phyloP scores from a whole-genome alignment of 2,888 invertebrate genomes.

The Diarsia brunnea region DNA sequence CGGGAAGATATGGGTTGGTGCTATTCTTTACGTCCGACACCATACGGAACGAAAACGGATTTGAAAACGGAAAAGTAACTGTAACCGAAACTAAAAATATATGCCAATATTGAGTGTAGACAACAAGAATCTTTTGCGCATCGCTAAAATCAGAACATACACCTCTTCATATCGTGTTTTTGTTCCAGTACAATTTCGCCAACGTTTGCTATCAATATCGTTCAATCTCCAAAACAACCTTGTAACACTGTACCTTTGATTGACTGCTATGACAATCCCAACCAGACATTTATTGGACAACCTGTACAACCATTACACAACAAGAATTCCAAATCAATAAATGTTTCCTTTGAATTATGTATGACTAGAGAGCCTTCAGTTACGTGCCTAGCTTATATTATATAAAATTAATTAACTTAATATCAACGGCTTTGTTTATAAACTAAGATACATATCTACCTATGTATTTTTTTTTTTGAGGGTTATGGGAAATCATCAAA shows the following conservation, averaged over 20 bases:
- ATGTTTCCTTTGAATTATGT: conserved; percentile 49
- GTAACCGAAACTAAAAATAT: background rate
- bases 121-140: background rate
- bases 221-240: background rate
- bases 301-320: conserved; percentile 45
- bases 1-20: too few species aligned
- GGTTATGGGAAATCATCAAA: too few species aligned
- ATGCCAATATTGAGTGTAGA: background rate
- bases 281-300: conserved; percentile 23
- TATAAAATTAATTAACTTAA: conserved; percentile 51
- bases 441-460: background rate
- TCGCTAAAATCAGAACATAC: background rate
- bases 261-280: conserved; percentile 18
- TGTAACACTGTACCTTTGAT: background rate
- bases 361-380: conserved; percentile 25
- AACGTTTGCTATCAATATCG: background rate
- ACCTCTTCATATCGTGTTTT: background rate
- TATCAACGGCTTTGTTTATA: conserved; percentile 2
- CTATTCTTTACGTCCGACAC: too few species aligned
- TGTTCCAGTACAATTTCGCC: background rate
- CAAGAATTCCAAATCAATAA: conserved; percentile 54
- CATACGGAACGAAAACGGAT: too few species aligned
- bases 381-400: conserved; percentile 42
- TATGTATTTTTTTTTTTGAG: too few species aligned
- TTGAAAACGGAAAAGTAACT: too few species aligned